phyloP scores from a whole-genome alignment of 2,797 vertebrate genomes.

The Synanceia verrucosa region DNA sequence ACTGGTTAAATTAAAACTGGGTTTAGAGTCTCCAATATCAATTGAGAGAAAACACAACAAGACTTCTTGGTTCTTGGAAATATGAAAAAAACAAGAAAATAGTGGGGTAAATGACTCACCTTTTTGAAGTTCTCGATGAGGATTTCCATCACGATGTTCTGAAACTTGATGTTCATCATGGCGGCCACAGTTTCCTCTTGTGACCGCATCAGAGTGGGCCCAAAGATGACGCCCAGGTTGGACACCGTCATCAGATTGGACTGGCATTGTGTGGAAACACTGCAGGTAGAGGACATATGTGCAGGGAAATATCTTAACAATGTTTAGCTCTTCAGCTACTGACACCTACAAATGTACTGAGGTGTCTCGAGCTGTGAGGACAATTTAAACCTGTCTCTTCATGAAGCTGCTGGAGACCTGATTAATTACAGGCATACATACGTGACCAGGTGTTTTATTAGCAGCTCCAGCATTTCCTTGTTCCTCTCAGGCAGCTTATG shows the following conservation, averaged over 20 bases:
- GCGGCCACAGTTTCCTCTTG: constrained; percentile 98
- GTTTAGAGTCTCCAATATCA: no score
- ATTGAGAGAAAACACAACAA: no score
- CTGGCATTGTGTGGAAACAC: constrained; percentile 93
- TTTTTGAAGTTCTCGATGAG: constrained; percentile 93
- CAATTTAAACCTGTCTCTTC: constrained; percentile 31
- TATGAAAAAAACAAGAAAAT: neutral
- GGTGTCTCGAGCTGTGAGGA: constrained; percentile 4
- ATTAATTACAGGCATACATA: constrained; percentile 70
- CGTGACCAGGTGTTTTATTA: constrained; percentile 95
- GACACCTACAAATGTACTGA: constrained; percentile 20
- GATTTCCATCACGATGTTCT: constrained; percentile 98
- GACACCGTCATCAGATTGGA: constrained; percentile 97
- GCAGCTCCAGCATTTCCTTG: constrained; percentile 95
- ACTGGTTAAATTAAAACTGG: no score
- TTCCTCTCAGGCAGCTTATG: constrained; percentile 94
- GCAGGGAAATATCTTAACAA: neutral
- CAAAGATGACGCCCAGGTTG: constrained; percentile 98
- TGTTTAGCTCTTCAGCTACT: neutral
- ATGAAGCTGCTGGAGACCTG: constrained; percentile 11
- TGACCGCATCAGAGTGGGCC: constrained; percentile 96
- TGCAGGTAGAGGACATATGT: constrained; percentile 55
- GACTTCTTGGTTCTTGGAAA: neutral
- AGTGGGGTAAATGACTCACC: no score
- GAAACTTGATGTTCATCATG: constrained; percentile 99